Evolutionary conservation across 2,113 vertebrate genomes (phyloP).

Genomic region (Burhinus oedicnemus): DNA sequence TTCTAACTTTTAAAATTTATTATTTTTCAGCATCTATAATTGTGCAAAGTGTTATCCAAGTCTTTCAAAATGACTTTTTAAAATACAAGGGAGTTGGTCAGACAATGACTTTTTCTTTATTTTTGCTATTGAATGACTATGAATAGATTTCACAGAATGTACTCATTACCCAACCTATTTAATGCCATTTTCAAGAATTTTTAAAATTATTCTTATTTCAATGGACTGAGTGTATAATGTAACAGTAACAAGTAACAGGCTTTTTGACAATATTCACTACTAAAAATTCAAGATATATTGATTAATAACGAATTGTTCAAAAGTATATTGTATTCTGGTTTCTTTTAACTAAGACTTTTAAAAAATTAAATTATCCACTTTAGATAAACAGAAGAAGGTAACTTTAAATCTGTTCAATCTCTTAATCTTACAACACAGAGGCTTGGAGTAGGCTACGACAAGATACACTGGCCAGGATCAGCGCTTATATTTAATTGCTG

Average conservation of each 20-base stretch:
- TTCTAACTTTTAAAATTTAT: background rate
- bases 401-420: background rate
- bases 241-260: background rate
- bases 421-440: background rate
- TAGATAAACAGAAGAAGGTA: background rate
- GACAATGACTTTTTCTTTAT: background rate
- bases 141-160: background rate
- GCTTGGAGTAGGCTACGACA: background rate
- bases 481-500: background rate
- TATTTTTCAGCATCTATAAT: background rate
- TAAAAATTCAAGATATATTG: background rate
- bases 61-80: background rate
- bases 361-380: background rate
- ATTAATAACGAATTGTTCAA: background rate
- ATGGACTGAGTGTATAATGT: background rate
- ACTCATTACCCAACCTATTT: background rate
- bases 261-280: background rate
- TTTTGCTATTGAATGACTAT: background rate
- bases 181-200: background rate
- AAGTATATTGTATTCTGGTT: background rate
- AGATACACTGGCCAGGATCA: background rate
- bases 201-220: background rate
- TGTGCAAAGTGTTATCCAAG: background rate
- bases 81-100: background rate
- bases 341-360: background rate